These are phyloP conservation scores for Halichoeres trimaculatus DNA, from an alignment of 2,113 vertebrate species.

Conservation along the genomic window DNA sequence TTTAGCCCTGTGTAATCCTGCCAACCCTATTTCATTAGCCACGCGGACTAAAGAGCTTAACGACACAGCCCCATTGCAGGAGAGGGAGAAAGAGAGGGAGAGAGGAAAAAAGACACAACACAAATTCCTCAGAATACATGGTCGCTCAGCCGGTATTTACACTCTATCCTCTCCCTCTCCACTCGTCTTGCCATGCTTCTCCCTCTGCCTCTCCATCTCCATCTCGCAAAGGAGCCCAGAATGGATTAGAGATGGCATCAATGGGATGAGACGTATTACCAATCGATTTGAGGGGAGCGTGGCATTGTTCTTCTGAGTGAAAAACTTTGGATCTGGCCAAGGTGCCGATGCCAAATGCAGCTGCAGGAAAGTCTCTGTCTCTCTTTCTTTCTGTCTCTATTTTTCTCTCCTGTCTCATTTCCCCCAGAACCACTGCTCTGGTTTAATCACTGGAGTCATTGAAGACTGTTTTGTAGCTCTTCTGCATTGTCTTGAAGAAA, in stretches of 20 bases:
- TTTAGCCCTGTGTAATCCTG: constrained; percentile 84
- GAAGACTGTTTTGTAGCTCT: constrained; percentile 63
- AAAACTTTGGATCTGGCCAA: constrained; percentile 78
- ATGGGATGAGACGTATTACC: constrained; percentile 84
- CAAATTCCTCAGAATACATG: constrained; percentile 81
- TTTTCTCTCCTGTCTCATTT: constrained; percentile 47
- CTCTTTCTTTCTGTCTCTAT: constrained; percentile 25
- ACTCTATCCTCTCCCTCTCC: constrained; percentile 52
- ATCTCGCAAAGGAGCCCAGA: constrained; percentile 77
- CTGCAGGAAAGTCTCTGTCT: constrained; percentile 43
- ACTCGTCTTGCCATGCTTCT: constrained; percentile 49
- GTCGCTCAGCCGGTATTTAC: constrained; percentile 72
- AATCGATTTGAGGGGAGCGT: constrained; percentile 81
- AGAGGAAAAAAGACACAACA: constrained; percentile 55
- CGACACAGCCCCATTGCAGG: constrained; percentile 76
- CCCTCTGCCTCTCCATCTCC: constrained; percentile 59
- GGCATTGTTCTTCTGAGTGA: constrained; percentile 78
- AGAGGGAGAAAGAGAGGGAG: constrained; percentile 33
- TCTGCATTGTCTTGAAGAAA: constrained; percentile 71
- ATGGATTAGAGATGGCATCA: constrained; percentile 86
- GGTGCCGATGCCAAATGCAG: constrained; percentile 66
- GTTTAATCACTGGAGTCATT: constrained; percentile 75
- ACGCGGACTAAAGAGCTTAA: constrained; percentile 86
- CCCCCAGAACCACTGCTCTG: constrained; percentile 58
- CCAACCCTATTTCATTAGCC: constrained; percentile 85